Evolutionary conservation across 1,140 invertebrate genomes (phyloP).

Genomic region (Pseudomyrmex flavicornis): DNA sequence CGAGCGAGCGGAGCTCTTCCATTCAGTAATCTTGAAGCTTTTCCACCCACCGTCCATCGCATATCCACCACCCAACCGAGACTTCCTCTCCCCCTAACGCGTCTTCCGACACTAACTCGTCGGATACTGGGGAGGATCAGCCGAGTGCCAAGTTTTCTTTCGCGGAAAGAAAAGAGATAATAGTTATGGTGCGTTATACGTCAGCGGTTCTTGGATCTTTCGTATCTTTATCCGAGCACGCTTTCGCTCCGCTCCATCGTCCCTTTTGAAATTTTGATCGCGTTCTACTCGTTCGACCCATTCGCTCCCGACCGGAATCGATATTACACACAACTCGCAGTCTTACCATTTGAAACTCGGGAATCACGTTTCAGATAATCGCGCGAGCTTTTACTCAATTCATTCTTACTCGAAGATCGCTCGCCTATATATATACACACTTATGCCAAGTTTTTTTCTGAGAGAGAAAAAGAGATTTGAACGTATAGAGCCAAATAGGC

Average conservation of each 20-base stretch:
- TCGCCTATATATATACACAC: neutral
- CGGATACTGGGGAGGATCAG: constrained; percentile 46
- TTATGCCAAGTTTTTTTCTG: constrained; percentile 36
- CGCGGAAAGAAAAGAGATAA: constrained; percentile 52
- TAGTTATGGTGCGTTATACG: constrained; percentile 56
- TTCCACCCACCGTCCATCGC: neutral
- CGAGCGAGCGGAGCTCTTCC: constrained; percentile 41
- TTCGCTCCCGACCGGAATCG: constrained; percentile 26
- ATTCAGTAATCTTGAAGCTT: constrained; percentile 60
- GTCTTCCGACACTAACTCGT: constrained; percentile 23
- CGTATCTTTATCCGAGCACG: constrained; percentile 33
- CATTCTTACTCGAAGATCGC: neutral
- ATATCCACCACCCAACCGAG: constrained; percentile 12
- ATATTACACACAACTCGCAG: constrained; percentile 3
- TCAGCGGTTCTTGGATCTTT: constrained; percentile 45
- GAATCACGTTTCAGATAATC: constrained; percentile 33
- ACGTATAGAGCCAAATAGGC: neutral
- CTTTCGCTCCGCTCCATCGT: neutral
- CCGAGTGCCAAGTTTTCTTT: constrained; percentile 67
- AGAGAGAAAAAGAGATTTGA: neutral
- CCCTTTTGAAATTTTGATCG: constrained; percentile 51
- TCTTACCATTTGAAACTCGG: constrained; percentile 27
- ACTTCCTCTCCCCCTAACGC: neutral
- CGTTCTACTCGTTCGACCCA: constrained; percentile 20
- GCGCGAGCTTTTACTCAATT: neutral